Conservation (phyloP, 2,888 invertebrate species). For the Slavum lentiscoides region DNA sequence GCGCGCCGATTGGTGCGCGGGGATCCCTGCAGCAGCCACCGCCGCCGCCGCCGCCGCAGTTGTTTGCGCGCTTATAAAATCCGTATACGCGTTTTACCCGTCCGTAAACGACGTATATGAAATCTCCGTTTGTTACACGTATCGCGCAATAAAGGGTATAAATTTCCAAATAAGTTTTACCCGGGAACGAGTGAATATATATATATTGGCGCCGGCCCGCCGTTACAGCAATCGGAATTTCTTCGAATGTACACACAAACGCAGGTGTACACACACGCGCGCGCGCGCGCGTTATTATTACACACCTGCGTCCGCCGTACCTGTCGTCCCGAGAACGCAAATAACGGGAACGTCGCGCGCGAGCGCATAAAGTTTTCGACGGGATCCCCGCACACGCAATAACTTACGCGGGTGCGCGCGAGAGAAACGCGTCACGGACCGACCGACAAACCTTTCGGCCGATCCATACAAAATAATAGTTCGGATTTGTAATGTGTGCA, state of each 20-base stretch:
- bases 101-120: too few species aligned
- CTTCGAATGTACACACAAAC: neutral
- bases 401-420: conserved; percentile 4
- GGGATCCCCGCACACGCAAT: conserved; percentile 11
- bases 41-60: too few species aligned
- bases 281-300: neutral
- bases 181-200: too few species aligned
- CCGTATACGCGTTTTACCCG: too few species aligned
- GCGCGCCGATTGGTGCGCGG: too few species aligned
- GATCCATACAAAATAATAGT: neutral
- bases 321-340: neutral
- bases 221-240: conserved; percentile 26
- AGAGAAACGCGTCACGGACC: conserved; percentile 25
- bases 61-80: too few species aligned
- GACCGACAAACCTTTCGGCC: conserved; percentile 6
- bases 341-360: neutral
- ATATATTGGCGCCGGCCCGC: neutral
- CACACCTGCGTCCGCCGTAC: neutral
- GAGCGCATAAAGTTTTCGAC: conserved; percentile 17
- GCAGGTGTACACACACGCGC: neutral
- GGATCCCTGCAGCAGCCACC: too few species aligned
- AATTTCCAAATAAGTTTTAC: too few species aligned
- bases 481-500: too few species aligned
- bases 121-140: too few species aligned
- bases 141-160: too few species aligned